Evolutionary conservation across 2,797 vertebrate species (phyloP).

Genomic region (Pseudomugil gertrudae): DNA sequence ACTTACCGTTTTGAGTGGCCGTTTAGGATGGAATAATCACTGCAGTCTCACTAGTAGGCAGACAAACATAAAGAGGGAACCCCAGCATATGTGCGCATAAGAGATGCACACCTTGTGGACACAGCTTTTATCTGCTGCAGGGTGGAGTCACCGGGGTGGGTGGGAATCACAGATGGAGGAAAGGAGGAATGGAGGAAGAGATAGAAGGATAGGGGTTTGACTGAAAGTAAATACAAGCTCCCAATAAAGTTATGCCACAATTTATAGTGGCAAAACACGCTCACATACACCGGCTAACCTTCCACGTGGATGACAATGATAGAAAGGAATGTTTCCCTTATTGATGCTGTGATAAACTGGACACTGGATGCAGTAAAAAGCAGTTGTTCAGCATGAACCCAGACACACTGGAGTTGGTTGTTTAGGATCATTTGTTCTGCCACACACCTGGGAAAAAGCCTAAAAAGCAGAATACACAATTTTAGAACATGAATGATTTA

Average conservation of each 20-base stretch:
- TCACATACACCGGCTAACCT: constrained; percentile 27
- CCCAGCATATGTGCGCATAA: constrained; percentile 85
- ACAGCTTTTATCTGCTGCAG: constrained; percentile 94
- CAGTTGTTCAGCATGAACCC: constrained; percentile 20
- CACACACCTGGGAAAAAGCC: constrained; percentile 31
- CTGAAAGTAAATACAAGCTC: constrained; percentile 42
- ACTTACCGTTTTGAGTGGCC: constrained; percentile 70
- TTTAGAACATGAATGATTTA: too few relatives aligned
- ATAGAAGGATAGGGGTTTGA: constrained; percentile 41
- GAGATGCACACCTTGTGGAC: constrained; percentile 85
- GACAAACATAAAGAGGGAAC: constrained; percentile 58
- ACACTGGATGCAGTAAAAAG: constrained; percentile 19
- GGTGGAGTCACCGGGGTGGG: constrained; percentile 86
- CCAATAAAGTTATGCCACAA: constrained; percentile 23
- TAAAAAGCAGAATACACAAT: constrained; percentile 1
- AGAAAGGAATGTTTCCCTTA: constrained; percentile 46
- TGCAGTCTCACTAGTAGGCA: constrained; percentile 50
- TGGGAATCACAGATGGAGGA: constrained; percentile 27
- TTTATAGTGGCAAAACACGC: constrained; percentile 51
- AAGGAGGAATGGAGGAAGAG: constrained; percentile 20
- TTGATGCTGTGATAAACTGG: constrained; percentile 32
- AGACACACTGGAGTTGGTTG: constrained; percentile 20
- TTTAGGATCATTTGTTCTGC: constrained; percentile 39
- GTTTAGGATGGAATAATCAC: constrained; percentile 69
- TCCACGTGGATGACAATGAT: constrained; percentile 32